Evolutionary conservation across 1,140 invertebrate species (phyloP).

Genomic region (Medauroidea extradentata): DNA sequence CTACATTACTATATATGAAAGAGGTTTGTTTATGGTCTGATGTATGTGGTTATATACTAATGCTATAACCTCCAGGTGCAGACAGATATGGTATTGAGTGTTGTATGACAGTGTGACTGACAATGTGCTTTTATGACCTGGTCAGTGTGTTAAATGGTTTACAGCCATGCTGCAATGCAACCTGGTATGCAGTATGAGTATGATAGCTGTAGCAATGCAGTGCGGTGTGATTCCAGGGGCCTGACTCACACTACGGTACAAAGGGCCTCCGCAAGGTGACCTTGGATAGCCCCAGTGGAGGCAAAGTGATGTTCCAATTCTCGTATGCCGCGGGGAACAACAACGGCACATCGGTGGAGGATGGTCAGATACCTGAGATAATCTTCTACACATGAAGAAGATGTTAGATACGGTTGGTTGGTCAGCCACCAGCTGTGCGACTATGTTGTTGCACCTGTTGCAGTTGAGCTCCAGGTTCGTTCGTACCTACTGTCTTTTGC

Average conservation of each 20-base stretch:
- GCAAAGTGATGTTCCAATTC: constrained; percentile 79
- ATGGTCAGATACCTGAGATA: constrained; percentile 87
- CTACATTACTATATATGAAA: too few relatives aligned
- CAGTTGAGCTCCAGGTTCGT: too few relatives aligned
- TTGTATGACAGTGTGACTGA: not conserved
- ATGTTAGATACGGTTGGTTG: too few relatives aligned
- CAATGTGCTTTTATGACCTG: not conserved
- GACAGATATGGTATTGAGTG: too few relatives aligned
- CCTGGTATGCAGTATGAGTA: not conserved
- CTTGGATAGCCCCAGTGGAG: constrained; percentile 66
- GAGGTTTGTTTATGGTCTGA: too few relatives aligned
- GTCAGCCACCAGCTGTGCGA: too few relatives aligned
- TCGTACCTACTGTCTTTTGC: too few relatives aligned
- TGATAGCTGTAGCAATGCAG: not conserved
- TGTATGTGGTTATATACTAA: too few relatives aligned
- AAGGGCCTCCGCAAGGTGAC: constrained; percentile 73
- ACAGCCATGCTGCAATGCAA: not conserved
- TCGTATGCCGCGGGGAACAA: constrained; percentile 82
- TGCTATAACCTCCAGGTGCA: too few relatives aligned
- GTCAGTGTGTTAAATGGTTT: not conserved
- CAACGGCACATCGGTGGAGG: constrained; percentile 86
- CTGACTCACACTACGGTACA: constrained; percentile 83
- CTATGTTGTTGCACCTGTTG: too few relatives aligned
- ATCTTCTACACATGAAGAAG: constrained; percentile 67
- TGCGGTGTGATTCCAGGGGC: constrained; percentile 57